Evolutionary conservation across 1,140 invertebrate genomes (phyloP).

Genomic region (Eupeodes corollae): DNA sequence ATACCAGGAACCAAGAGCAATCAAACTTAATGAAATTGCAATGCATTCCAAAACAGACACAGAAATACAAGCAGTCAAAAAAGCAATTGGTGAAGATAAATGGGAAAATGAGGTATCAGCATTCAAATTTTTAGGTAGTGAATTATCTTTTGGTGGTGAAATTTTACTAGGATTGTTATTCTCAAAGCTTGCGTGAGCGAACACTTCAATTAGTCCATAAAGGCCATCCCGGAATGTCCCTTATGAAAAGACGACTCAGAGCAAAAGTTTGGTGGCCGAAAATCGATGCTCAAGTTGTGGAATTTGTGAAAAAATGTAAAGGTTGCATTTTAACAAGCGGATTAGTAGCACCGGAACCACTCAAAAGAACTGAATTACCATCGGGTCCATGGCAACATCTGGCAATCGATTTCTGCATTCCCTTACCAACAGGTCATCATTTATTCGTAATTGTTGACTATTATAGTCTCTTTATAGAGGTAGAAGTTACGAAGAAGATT

Average conservation of each 20-base stretch:
- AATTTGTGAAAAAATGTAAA: constrained; percentile 16
- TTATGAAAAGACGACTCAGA: constrained; percentile 24
- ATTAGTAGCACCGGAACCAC: constrained; percentile 15
- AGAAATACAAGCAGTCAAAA: too few relatives aligned
- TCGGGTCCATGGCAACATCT: constrained; percentile 15
- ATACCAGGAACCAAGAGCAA: too few relatives aligned
- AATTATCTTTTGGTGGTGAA: too few relatives aligned
- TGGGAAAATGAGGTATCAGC: too few relatives aligned
- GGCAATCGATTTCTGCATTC: constrained; percentile 19
- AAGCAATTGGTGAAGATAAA: too few relatives aligned
- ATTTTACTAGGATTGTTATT: too few relatives aligned
- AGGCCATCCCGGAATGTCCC: constrained; percentile 22
- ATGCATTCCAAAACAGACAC: too few relatives aligned
- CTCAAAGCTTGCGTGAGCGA: background rate
- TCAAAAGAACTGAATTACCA: constrained; percentile 19
- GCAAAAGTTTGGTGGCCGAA: constrained; percentile 34
- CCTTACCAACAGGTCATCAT: constrained; percentile 17
- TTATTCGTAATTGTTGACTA: constrained; percentile 19
- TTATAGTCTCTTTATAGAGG: constrained; percentile 10
- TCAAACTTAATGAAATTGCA: too few relatives aligned
- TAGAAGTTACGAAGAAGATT: too few relatives aligned
- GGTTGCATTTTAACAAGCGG: constrained; percentile 14
- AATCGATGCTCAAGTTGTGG: constrained; percentile 25
- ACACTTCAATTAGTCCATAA: constrained; percentile 24
- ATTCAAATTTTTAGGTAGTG: too few relatives aligned